Percentiles rank a stretch among this genome's conserved stretches.
Evolutionary conservation across 2,888 invertebrate species (phyloP).

Genomic region (Noctua pronuba): DNA sequence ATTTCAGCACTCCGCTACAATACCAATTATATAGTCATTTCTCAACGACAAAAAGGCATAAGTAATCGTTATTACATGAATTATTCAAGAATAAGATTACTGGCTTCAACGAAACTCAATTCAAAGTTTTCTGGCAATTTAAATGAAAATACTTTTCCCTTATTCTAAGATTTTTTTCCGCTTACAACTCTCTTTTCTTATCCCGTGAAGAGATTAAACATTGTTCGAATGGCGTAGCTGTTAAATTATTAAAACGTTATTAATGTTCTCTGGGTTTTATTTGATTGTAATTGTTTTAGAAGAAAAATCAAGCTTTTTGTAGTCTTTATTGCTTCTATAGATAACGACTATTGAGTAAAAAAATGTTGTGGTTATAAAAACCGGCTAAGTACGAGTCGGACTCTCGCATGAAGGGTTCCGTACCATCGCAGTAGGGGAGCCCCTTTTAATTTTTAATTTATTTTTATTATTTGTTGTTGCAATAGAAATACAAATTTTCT

Average conservation of each 20-base stretch:
- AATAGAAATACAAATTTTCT: too few species aligned
- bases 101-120: conserved; percentile 81
- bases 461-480: too few species aligned
- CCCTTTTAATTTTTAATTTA: too few species aligned
- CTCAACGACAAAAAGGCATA: conserved; percentile 65
- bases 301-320: conserved; percentile 19
- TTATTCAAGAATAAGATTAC: conserved; percentile 79
- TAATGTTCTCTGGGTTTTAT: conserved; percentile 55
- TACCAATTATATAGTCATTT: conserved; percentile 38
- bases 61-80: conserved; percentile 72
- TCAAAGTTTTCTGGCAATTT: conserved; percentile 80
- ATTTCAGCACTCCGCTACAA: background rate
- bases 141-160: conserved; percentile 80
- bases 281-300: conserved; percentile 51
- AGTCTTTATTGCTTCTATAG: background rate
- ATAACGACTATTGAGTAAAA: background rate
- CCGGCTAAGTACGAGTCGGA: too few species aligned
- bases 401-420: too few species aligned
- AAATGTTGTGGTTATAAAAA: background rate
- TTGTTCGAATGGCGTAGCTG: conserved; percentile 73
- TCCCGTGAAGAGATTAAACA: conserved; percentile 81
- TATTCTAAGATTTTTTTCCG: conserved; percentile 73
- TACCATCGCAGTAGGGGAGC: too few species aligned
- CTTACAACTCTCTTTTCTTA: conserved; percentile 75
- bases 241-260: conserved; percentile 66